A percentile compares a stretch with the other conserved stretches of the same genome.
Evolutionary conservation across 2,797 vertebrate species (phyloP).

Genomic region (Sitta carolinensis): DNA sequence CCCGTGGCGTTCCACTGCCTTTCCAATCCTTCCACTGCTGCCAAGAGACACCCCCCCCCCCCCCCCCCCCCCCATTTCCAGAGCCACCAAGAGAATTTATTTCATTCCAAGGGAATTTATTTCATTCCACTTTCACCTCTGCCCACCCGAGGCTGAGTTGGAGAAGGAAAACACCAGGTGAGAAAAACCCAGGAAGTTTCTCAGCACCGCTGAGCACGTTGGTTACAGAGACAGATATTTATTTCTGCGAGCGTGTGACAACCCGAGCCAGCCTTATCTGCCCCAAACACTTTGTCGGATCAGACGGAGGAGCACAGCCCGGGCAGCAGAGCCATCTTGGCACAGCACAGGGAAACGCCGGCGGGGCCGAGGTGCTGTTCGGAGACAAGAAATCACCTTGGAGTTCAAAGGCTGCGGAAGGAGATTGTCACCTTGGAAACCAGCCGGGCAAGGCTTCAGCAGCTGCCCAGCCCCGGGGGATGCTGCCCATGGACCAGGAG

Average conservation of each 20-base stretch:
- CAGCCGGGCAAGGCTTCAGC: rapidly evolving
- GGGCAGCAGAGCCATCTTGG: background rate
- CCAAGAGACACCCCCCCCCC: background rate
- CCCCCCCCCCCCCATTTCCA: rapidly evolving
- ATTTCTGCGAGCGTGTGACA: background rate
- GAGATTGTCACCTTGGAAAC: constrained; percentile 54
- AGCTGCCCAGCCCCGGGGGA: background rate
- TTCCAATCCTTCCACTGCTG: rapidly evolving
- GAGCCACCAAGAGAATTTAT: background rate
- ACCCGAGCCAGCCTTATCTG: constrained; percentile 19
- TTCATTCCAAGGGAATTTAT: background rate
- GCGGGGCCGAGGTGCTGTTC: background rate
- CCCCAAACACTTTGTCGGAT: constrained; percentile 15
- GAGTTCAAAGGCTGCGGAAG: constrained; percentile 17
- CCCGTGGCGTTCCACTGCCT: rapidly evolving
- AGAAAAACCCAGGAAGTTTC: background rate
- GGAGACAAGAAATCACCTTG: background rate
- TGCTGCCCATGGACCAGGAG: background rate
- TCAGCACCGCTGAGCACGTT: rapidly evolving
- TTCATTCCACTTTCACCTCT: background rate
- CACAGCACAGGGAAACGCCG: background rate
- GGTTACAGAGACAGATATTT: background rate
- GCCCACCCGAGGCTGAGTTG: background rate
- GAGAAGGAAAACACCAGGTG: background rate
- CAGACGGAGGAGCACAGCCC: background rate